Base-by-base conservation (phyloP, 92 coral and sea anemone species). In the Micromussa lordhowensis region DNA sequence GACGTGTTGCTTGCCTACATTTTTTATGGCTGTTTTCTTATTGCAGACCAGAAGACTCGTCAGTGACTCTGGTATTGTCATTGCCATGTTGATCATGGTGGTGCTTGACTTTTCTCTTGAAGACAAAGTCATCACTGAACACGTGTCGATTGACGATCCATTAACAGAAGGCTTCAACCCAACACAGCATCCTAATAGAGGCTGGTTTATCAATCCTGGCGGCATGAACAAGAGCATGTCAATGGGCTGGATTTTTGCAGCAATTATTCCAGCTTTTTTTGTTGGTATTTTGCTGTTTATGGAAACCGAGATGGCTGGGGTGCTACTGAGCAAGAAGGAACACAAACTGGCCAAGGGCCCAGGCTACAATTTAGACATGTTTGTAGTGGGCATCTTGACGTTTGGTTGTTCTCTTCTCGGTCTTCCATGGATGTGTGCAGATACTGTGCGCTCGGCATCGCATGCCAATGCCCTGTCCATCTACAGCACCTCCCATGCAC, bases 361-460 rank as follows among this genome's bases (percentile, higher is more conserved):
- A 19, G 99, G 98, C 2, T 98, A 88, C 83, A 98, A 98, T 80
- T 51, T 98, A 80, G 99, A 98, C 80, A 84, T 98, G 85, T 15
- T 94, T 71, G 88, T 98, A 18, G 93, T 98, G 87, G 99, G 99
- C 5, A 34, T 92, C 13, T 59, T 98, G 71, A 83, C 97, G 75
- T 93, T 95, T 71, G 64, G 96, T 22, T 96, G 98, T 78, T 96
- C 98, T 2, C 55, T 98, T 83, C 78, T 98, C 91, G 99, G 99
- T 0, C 78, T 98, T 75, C 99, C 99, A 8, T 97, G 99, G 99
- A 95, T 97, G 94, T 97, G 99, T 73, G 98, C 98, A 12, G 99
- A 96, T 1, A 96, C 99, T 16, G 99, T 98, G 21, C 89, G 99
- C 18, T 98, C 98, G 0, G 96, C 96, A 54, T 95, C 99, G 48